Base-by-base conservation (phyloP, 1,140 invertebrate species). In the Brevipalpus yothersi region DNA sequence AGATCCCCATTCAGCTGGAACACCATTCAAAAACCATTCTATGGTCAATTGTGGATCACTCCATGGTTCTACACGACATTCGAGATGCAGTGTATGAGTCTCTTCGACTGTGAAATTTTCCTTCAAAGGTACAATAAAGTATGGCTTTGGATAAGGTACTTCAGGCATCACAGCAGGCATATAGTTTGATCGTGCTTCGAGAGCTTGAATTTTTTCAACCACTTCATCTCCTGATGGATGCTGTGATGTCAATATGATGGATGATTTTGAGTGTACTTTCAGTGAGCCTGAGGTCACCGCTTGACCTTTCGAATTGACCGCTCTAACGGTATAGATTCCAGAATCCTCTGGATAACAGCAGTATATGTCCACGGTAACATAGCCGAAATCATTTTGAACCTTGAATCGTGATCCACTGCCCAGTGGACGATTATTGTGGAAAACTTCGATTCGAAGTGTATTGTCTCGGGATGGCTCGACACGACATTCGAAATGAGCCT, bases 31-130 rank as follows among this genome's bases (percentile, higher is more conserved):
- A 73, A 87, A 93, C 94, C 94, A 99, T 75, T 94, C 86, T 0
- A 98, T 89, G 70, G 86, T 88, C 83, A 98, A 86, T 0, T 86
- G 86, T 0, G 86, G 79, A 75, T 98, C 93, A 49, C 90, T 93
- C 21, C 95, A 85, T 10, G 94, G 94, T 65, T 95, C 90, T 13
- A 98, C 72, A 41, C 90, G 80, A 67, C 86, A 91, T 72, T 96
- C 93, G 68, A 96, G 96, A 68, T 96, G 92, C 31, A 89, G 88
- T 56, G 89, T 75, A 69, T 96, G 87, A 19, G 88, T 87, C 76
- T 98, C 94, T 68, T 85, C 9, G n/a, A 51, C 21, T 5, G n/a
- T 51, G 39, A 77, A 80, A 13, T 57, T 9, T 71, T 92, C 87
- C 17, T 80, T 78, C 19, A 89, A 84, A 19, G 82, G 82, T 5